Conservation (phyloP, 2,797 vertebrate genomes). For the Rhadinocentrus ornatus region DNA sequence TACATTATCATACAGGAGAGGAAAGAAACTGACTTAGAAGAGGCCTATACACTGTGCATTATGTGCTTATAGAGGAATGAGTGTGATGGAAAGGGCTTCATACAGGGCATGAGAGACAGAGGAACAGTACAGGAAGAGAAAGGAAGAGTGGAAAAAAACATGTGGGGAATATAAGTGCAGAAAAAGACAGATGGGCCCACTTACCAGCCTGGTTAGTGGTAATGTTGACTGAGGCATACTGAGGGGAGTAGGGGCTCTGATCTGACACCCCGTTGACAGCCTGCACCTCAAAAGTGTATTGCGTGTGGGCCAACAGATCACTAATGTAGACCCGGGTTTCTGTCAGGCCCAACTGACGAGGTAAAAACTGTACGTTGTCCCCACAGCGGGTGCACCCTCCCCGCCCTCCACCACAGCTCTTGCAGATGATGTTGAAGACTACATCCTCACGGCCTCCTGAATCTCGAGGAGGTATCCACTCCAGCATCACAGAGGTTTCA, state of each 20-base stretch:
- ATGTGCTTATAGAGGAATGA: constrained; percentile 54
- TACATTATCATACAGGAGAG: constrained; percentile 58
- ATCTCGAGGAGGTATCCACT: constrained; percentile 90
- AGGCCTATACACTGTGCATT: constrained; percentile 51
- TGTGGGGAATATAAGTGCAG: constrained; percentile 49
- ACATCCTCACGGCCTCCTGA: constrained; percentile 92
- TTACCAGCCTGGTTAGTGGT: constrained; percentile 99
- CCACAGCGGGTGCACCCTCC: constrained; percentile 94
- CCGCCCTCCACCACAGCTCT: constrained; percentile 92
- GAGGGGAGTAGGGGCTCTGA: constrained; percentile 95
- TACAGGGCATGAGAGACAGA: constrained; percentile 12
- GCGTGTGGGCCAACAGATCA: constrained; percentile 95
- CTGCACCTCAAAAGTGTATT: constrained; percentile 98
- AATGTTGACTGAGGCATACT: constrained; percentile 94
- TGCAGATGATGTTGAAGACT: constrained; percentile 98
- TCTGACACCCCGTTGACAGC: constrained; percentile 96
- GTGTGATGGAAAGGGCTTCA: constrained; percentile 48
- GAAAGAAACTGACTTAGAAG: constrained; percentile 26
- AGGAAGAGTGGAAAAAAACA: constrained; percentile 36
- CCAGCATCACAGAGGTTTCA: constrained; percentile 95
- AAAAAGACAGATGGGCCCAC: constrained; percentile 75
- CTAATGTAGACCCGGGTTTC: constrained; percentile 93
- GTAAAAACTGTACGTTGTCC: constrained; percentile 95
- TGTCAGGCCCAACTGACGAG: constrained; percentile 93
- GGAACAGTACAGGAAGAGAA: constrained; percentile 17